Evolutionary conservation across 1,140 invertebrate genomes (phyloP).

Genomic region (Euura saliciscinereae): DNA sequence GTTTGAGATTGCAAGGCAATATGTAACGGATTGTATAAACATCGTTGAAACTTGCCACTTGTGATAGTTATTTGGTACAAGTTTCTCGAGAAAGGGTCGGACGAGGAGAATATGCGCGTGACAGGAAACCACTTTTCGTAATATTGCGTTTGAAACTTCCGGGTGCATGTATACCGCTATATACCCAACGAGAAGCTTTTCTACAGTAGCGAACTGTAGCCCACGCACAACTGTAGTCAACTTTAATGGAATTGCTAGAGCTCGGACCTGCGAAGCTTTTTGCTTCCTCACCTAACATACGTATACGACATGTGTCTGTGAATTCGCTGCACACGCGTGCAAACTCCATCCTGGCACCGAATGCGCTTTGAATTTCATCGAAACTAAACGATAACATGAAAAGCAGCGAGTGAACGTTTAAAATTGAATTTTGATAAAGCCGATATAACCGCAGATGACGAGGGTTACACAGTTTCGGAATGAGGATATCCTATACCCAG

Average conservation of each 20-base stretch:
- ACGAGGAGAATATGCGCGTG: not conserved
- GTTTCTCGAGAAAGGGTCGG: not conserved
- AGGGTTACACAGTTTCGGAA: not conserved
- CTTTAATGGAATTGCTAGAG: not conserved
- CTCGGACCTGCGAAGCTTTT: not conserved
- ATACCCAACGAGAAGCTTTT: not conserved
- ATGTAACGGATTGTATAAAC: not conserved
- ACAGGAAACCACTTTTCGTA: not conserved
- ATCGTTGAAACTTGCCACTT: not conserved
- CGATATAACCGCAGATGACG: not conserved
- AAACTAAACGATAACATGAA: not conserved
- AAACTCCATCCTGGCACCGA: no score
- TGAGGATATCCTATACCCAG: not conserved
- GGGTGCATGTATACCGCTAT: not conserved
- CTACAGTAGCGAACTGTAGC: not conserved
- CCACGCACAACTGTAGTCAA: not conserved
- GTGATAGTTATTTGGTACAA: not conserved
- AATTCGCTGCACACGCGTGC: not conserved
- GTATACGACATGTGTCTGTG: not conserved
- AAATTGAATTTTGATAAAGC: conserved; percentile 3
- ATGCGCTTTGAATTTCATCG: not conserved
- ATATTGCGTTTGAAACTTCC: not conserved
- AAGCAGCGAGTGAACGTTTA: not conserved
- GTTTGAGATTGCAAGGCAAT: no score
- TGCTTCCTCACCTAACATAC: not conserved